Conservation (phyloP, 2,113 vertebrate species). For the Silurus meridionalis region DNA sequence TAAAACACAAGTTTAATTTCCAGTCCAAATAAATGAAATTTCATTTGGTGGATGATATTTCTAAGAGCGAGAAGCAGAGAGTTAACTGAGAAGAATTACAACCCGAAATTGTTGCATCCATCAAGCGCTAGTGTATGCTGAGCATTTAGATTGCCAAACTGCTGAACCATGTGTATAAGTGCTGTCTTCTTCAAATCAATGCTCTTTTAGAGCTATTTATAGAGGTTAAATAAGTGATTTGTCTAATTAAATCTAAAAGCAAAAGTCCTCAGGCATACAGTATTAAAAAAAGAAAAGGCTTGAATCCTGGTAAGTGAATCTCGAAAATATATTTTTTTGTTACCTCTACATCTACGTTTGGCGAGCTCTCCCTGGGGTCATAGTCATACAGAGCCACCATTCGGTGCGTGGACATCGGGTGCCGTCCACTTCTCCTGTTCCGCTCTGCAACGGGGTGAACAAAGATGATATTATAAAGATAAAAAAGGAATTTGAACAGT, state of each 20-base stretch:
- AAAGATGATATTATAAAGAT: neutral
- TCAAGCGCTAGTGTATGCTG: neutral
- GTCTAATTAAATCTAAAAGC: too few relatives aligned
- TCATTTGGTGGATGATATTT: neutral
- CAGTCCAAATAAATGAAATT: neutral
- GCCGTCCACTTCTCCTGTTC: constrained; percentile 78
- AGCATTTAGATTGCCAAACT: neutral
- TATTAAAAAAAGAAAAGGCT: too few relatives aligned
- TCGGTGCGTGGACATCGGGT: constrained; percentile 74
- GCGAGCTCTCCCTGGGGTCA: constrained; percentile 93
- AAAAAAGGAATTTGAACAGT: neutral
- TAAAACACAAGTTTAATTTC: too few relatives aligned
- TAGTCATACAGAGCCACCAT: constrained; percentile 97
- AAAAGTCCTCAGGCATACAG: too few relatives aligned
- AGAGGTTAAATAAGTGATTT: neutral
- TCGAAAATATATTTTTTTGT: neutral
- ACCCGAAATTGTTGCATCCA: neutral
- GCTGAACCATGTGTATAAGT: neutral
- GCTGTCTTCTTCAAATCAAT: neutral
- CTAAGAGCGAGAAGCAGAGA: neutral
- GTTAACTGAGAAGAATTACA: neutral
- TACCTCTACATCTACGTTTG: constrained; percentile 97
- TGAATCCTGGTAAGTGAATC: neutral
- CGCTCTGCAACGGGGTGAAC: constrained; percentile 74
- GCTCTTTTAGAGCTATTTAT: neutral